Conservation (phyloP, 2,797 vertebrate species). For the Pantherophis vulpinus region DNA sequence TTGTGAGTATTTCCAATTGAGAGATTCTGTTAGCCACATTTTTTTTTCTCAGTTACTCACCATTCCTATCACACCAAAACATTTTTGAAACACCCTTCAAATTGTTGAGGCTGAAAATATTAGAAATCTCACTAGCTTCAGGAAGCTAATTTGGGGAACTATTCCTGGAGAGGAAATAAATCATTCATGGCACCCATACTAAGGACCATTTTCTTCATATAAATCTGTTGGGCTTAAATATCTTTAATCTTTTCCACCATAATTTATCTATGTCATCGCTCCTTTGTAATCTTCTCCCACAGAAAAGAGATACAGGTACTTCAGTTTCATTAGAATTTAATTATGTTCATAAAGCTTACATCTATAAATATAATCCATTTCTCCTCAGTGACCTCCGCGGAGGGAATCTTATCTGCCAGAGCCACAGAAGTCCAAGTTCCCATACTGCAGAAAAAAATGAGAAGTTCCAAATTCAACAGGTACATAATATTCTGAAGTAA, state of each 20-base stretch:
- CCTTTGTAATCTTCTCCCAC: neutral
- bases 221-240: neutral
- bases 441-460: neutral
- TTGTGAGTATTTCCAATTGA: neutral
- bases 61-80: neutral
- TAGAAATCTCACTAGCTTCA: neutral
- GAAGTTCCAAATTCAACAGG: neutral
- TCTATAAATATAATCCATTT: neutral
- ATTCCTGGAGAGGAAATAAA: neutral
- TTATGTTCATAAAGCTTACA: neutral
- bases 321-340: constrained; percentile 41
- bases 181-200: neutral
- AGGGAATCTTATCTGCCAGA: neutral
- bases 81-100: neutral
- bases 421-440: neutral
- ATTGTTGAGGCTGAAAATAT: neutral
- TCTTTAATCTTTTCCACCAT: constrained; percentile 10
- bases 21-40: neutral
- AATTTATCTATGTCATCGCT: neutral
- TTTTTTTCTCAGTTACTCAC: neutral
- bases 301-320: constrained; percentile 9
- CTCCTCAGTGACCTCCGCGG: neutral
- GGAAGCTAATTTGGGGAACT: neutral
- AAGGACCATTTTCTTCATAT: neutral
- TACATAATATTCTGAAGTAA: neutral